phyloP scores from a whole-genome alignment of 2,797 vertebrate species.

The Lagodon rhomboides region DNA sequence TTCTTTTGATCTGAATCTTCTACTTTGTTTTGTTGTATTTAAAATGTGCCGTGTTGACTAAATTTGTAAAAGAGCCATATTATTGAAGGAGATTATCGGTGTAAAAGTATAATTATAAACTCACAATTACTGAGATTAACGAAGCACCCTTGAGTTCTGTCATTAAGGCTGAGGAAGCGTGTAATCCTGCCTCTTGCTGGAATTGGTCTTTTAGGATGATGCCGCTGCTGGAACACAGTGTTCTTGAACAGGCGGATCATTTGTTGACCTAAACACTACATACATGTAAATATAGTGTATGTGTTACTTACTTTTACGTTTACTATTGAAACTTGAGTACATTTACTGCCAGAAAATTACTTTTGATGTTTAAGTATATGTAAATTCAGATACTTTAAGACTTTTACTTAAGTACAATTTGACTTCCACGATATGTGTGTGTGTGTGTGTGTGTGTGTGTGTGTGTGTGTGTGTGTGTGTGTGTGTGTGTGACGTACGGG shows the following conservation, averaged over 20 bases:
- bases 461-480: slow-evolving; percentile 17
- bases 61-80: neutral
- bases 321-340: no score
- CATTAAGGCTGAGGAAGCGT: slow-evolving; percentile 2
- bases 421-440: no score
- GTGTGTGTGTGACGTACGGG: slow-evolving; percentile 64
- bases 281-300: no score
- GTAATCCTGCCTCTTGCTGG: slow-evolving; percentile 1
- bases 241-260: neutral
- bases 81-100: neutral
- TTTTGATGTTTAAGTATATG: no score
- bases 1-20: neutral
- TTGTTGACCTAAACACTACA: neutral
- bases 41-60: neutral
- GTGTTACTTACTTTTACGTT: no score
- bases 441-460: no score
- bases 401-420: no score
- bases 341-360: no score
- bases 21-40: neutral
- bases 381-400: no score
- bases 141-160: neutral
- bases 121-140: neutral
- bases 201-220: slow-evolving; percentile 1
- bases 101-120: neutral
- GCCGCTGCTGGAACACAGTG: neutral